These are phyloP conservation scores for Branchellion lobata DNA, from an alignment of 2,888 invertebrate species.

Conservation along the genomic window DNA sequence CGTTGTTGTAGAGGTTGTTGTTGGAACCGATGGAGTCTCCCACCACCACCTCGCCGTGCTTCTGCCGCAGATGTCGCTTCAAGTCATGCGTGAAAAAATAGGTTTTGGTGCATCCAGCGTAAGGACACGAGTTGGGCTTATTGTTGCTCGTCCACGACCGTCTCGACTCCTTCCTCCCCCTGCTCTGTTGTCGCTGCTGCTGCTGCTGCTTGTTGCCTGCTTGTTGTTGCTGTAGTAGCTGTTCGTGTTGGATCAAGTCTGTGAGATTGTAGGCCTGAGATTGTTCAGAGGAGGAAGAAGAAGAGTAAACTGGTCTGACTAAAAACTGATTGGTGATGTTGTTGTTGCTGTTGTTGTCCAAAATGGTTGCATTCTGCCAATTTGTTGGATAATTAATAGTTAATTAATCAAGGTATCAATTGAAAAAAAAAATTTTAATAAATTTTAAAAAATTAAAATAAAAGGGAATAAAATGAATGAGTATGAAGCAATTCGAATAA, in stretches of 20 bases:
- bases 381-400: neutral
- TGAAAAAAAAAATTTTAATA: no score
- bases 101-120: slow-evolving; percentile 46
- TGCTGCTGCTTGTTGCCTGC: neutral
- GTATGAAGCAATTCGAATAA: no score
- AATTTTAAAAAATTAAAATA: no score
- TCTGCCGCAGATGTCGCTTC: slow-evolving; percentile 47
- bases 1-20: neutral
- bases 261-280: slow-evolving; percentile 39
- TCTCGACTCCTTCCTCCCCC: slow-evolving; percentile 46
- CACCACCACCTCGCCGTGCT: slow-evolving; percentile 44
- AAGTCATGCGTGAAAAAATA: slow-evolving; percentile 50
- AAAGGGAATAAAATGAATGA: no score
- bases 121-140: slow-evolving; percentile 47
- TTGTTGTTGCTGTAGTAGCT: slow-evolving; percentile 28
- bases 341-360: slow-evolving; percentile 22
- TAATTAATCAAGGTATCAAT: no score
- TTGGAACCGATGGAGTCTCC: neutral
- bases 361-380: neutral
- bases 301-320: slow-evolving; percentile 34
- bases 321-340: slow-evolving; percentile 37
- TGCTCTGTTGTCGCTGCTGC: slow-evolving; percentile 26
- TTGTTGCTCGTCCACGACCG: slow-evolving; percentile 50
- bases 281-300: slow-evolving; percentile 26
- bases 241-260: slow-evolving; percentile 40